Percentiles rank a stretch among this genome's conserved stretches.
phyloP scores from a whole-genome alignment of 23 tunicate genomes.

The Halocynthia roretzi region DNA sequence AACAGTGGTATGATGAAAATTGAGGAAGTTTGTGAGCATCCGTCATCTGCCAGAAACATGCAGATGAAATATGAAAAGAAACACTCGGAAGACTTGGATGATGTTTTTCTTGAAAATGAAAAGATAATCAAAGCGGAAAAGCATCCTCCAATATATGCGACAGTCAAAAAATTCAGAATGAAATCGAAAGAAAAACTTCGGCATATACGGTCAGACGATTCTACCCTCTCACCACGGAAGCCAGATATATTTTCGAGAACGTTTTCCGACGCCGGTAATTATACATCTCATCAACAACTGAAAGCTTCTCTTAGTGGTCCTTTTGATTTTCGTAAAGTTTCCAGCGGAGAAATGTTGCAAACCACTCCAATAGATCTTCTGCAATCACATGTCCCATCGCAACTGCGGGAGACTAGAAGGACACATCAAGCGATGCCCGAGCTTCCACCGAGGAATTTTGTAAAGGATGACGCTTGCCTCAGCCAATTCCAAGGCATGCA shows the following conservation, averaged over 20 bases:
- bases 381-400: neutral
- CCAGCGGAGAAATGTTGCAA: neutral
- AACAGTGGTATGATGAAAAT: too few species aligned
- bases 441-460: neutral
- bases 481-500: neutral
- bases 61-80: neutral
- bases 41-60: neutral
- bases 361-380: conserved; percentile 8
- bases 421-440: neutral
- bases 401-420: neutral
- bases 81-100: neutral
- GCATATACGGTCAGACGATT: neutral
- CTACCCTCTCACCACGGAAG: too few species aligned
- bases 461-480: neutral
- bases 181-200: neutral
- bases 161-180: neutral
- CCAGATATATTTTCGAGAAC: too few species aligned
- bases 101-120: neutral
- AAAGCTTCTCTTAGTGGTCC: conserved; percentile 7
- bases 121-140: neutral
- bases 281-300: neutral
- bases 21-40: neutral
- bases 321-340: conserved; percentile 1
- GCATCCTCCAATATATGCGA: neutral
- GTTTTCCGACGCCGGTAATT: too few species aligned